Percentiles rank a stretch among this genome's conserved stretches.
Evolutionary conservation across 2,888 invertebrate genomes (phyloP).

Genomic region (Pterostichus niger): DNA sequence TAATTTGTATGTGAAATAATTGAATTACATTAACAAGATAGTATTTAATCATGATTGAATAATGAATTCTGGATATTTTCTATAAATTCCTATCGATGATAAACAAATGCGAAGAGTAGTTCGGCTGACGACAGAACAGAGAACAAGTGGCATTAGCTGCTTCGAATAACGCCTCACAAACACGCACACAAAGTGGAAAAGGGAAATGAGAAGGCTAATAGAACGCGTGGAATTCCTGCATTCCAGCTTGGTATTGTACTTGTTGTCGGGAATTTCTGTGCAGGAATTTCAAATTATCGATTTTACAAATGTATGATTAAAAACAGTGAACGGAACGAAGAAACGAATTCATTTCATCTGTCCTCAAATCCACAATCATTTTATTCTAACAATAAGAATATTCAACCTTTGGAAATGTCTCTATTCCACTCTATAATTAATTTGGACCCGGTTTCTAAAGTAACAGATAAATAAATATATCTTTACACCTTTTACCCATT

Average conservation of each 20-base stretch:
- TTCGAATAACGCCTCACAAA: not conserved
- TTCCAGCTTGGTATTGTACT: conserved; percentile 29
- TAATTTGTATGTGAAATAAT: no score
- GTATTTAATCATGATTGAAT: no score
- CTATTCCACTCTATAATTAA: no score
- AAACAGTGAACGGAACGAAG: not conserved
- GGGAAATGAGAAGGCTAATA: conserved; percentile 34
- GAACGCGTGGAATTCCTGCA: conserved; percentile 33
- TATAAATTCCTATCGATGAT: conserved; percentile 1
- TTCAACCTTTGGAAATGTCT: no score
- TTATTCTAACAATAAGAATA: no score
- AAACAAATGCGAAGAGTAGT: not conserved
- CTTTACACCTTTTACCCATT: no score
- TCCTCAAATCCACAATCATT: no score
- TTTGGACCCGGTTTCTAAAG: no score
- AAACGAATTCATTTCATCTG: no score
- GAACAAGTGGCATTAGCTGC: not conserved
- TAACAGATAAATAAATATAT: no score
- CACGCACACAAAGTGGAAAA: conserved; percentile 4
- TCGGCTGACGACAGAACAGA: not conserved
- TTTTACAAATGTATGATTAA: conserved; percentile 19
- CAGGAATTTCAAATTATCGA: conserved; percentile 34
- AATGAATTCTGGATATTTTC: not conserved
- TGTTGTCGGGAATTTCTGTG: conserved; percentile 15
- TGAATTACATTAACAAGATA: no score